phyloP scores from a whole-genome alignment of 2,797 vertebrate genomes.

The Meda fulgida region DNA sequence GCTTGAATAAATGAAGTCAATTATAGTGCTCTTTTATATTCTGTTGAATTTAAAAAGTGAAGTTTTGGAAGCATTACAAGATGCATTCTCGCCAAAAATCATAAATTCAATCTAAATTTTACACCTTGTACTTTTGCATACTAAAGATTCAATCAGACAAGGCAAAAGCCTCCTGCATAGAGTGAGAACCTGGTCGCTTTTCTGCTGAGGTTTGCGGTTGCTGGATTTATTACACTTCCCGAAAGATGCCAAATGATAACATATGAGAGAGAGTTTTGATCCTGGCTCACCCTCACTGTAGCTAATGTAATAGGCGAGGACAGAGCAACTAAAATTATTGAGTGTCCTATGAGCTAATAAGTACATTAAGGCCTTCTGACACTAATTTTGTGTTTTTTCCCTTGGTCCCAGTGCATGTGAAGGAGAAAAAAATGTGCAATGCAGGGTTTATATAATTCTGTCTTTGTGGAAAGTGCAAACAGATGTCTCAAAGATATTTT shows the following conservation, averaged over 20 bases:
- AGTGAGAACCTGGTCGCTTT: constrained; percentile 34
- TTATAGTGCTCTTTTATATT: neutral
- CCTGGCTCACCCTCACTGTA: constrained; percentile 22
- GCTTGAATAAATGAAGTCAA: neutral
- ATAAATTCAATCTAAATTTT: constrained; percentile 36
- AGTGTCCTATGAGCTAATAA: constrained; percentile 7
- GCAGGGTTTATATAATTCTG: neutral
- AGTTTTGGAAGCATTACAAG: constrained; percentile 8
- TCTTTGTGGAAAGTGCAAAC: constrained; percentile 7
- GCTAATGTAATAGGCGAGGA: constrained; percentile 5
- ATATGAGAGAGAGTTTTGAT: constrained; percentile 25
- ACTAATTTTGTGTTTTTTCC: neutral
- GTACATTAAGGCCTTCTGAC: neutral
- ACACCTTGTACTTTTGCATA: constrained; percentile 20
- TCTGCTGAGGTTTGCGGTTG: constrained; percentile 31
- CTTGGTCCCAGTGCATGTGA: constrained; percentile 1
- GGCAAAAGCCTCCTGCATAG: constrained; percentile 20
- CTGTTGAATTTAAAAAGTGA: constrained; percentile 31
- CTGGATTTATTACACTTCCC: constrained; percentile 41
- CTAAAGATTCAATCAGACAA: constrained; percentile 28
- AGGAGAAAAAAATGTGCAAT: neutral
- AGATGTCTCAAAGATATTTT: constrained; percentile 9
- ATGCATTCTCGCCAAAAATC: constrained; percentile 18
- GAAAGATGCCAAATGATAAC: constrained; percentile 46
- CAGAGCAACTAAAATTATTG: constrained; percentile 13